phyloP scores from a whole-genome alignment of 92 coral and sea anemone species.

The Phenganax marumi region DNA sequence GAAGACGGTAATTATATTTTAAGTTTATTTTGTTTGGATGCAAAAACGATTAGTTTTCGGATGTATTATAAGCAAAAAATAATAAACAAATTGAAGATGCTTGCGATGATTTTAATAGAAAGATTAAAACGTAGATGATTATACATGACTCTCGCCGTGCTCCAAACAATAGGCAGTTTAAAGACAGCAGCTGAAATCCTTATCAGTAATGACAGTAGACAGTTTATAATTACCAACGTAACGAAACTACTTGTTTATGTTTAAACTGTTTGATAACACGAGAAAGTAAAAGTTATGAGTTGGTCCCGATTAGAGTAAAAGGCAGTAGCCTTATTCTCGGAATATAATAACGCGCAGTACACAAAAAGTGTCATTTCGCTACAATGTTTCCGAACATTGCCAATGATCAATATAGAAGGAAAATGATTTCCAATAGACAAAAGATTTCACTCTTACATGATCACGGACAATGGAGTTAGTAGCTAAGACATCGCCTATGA shows the following conservation, averaged over 20 bases:
- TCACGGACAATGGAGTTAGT: too few relatives aligned
- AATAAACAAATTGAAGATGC: slow-evolving; percentile 10
- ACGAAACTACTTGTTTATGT: slow-evolving; percentile 31
- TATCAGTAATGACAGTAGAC: slow-evolving; percentile 5
- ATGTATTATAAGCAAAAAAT: slow-evolving; percentile 7
- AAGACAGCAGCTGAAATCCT: slow-evolving; percentile 18
- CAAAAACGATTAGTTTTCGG: slow-evolving; percentile 7
- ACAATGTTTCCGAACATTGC: too few relatives aligned
- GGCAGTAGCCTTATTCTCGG: too few relatives aligned
- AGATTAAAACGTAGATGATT: slow-evolving; percentile 11
- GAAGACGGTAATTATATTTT: slow-evolving; percentile 31
- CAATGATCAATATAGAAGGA: too few relatives aligned
- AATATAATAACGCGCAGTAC: too few relatives aligned
- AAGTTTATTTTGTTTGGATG: slow-evolving; percentile 11
- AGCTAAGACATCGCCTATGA: too few relatives aligned
- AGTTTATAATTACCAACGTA: slow-evolving; percentile 28
- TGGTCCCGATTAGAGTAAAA: not conserved
- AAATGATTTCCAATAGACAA: too few relatives aligned
- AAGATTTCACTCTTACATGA: too few relatives aligned
- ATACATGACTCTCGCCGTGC: not conserved
- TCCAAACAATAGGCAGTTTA: not conserved
- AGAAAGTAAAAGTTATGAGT: not conserved
- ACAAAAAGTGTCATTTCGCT: too few relatives aligned
- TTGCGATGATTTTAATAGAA: slow-evolving; percentile 1
- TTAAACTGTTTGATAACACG: slow-evolving; percentile 2